Evolutionary conservation across 2,888 invertebrate genomes (phyloP), one percentile per base, ranked within the genome.

Genomic region (Ophion ventricosus): DNA sequence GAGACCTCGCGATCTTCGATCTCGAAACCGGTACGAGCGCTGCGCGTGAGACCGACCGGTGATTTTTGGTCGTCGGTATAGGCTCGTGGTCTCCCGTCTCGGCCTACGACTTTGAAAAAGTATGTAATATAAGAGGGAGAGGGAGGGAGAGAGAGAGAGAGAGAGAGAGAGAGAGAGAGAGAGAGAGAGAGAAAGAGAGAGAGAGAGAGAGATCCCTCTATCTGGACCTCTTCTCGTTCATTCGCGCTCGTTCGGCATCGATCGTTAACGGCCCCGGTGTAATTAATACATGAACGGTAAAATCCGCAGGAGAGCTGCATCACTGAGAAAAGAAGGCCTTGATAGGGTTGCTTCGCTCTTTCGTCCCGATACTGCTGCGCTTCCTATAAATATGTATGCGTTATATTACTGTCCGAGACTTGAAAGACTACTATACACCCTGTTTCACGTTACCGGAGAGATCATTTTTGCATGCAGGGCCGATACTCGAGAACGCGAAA

Each of bases 261-360:
- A 87, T 89, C 88, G 87, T 91, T 89, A 89, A 89, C 87, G 85
- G 85, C 87, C 77, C 74, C 81, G 74, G 78, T 78, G 89, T 90
- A 90, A 91, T 92, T 91, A 92, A 91, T 91, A 90, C 89, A 90
- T 91, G 90, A 90, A 88, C 88, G 90, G 88, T 88, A 88, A 89
- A 89, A 89, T 84, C 86, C 80, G 70, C 81, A 67, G 80, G 69
- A 74, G 83, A 69, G 70, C 69, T 69, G 78, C 80, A 80, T 78
- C 78, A 61, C 43, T 40, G 70, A 57, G 66, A 70, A 23, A 73
- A 64, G 75, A 35, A 64, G 40, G 40, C 56, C 80, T 61, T 23
- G 74, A 67, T 75, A 70, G 74, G 76, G 77, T 72, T 35, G 59
- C 63, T 63, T 63, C 63, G 72, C 64, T 54, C 79, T 35, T 26